These are phyloP conservation scores for Zygothrica quintamaculata DNA, from an alignment of 2,888 invertebrate genomes.

Conservation along the genomic window DNA sequence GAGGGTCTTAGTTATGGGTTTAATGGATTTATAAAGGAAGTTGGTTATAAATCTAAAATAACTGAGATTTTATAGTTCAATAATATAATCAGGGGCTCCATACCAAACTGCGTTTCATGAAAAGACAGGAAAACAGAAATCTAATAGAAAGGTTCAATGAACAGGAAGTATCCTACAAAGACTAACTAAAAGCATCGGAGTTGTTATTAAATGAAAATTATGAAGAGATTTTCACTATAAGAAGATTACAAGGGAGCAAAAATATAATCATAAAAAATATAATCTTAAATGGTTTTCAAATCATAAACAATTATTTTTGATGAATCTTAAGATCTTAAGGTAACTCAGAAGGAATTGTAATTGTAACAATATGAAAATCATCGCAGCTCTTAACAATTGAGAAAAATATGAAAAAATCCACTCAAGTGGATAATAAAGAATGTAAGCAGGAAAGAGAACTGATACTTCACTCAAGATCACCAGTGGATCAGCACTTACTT, in stretches of 20 bases:
- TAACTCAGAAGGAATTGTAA: too few relatives aligned
- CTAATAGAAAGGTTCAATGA: conserved; percentile 10
- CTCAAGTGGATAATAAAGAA: conserved; percentile 26
- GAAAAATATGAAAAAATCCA: not conserved
- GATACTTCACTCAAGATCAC: too few relatives aligned
- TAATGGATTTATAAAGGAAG: conserved; percentile 66
- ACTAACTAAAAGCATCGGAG: too few relatives aligned
- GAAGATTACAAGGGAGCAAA: too few relatives aligned
- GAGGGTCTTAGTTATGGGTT: conserved; percentile 22
- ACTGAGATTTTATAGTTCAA: conserved; percentile 56
- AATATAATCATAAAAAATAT: too few relatives aligned
- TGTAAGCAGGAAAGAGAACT: conserved; percentile 21
- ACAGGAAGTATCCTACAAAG: too few relatives aligned
- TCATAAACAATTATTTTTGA: too few relatives aligned
- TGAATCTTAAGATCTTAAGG: too few relatives aligned
- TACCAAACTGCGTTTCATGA: conserved; percentile 2
- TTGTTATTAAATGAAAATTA: too few relatives aligned
- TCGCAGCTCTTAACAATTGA: conserved; percentile 14
- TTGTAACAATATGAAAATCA: conserved; percentile 39
- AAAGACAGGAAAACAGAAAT: conserved; percentile 23
- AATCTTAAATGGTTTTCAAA: too few relatives aligned
- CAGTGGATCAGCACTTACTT: conserved; percentile 28
- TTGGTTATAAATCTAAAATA: conserved; percentile 44
- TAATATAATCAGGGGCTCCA: conserved; percentile 37
- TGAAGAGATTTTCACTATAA: too few relatives aligned